Conservation (phyloP, 64 coral and sea anemone species). For the Hydrozoanthus tunicans region DNA sequence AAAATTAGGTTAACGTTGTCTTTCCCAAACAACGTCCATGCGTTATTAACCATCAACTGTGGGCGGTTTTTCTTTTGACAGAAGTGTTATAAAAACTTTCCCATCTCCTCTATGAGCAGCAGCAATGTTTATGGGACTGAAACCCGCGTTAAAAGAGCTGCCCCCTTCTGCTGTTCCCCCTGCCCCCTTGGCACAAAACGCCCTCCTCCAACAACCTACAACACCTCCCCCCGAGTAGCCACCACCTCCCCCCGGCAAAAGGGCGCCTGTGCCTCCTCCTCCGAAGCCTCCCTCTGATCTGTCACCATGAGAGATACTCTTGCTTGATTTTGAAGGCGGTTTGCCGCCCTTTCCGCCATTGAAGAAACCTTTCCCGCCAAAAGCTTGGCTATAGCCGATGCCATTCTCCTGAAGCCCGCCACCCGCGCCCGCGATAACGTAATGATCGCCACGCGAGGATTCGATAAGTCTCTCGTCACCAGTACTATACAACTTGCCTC, state of each 20-base stretch:
- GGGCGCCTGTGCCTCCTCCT: conserved; percentile 86
- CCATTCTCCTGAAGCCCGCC: conserved; percentile 80
- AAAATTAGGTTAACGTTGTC: too few relatives aligned
- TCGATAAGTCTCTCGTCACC: conserved; percentile 55
- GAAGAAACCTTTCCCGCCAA: conserved; percentile 86
- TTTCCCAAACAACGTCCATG: too few relatives aligned
- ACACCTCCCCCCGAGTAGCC: conserved; percentile 93
- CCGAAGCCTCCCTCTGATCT: conserved; percentile 88
- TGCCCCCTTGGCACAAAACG: conserved; percentile 66
- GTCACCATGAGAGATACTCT: conserved; percentile 47
- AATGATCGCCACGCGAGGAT: conserved; percentile 54
- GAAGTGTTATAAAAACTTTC: conserved; percentile 34
- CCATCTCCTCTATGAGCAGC: conserved; percentile 45
- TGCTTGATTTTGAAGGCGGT: conserved; percentile 41
- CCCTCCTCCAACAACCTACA: conserved; percentile 67
- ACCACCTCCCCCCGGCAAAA: conserved; percentile 91
- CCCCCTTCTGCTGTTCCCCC: conserved; percentile 81
- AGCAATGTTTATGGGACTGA: background rate
- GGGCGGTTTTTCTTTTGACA: conserved; percentile 20
- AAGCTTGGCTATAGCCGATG: conserved; percentile 58
- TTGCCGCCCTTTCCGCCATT: conserved; percentile 85
- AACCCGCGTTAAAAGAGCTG: conserved; percentile 74
- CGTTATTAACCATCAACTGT: conserved; percentile 2
- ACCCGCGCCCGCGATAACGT: conserved; percentile 87
- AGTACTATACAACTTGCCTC: conserved; percentile 75